Percentiles rank a stretch among this genome's conserved stretches.
Conservation (phyloP, 2,113 vertebrate species). For the Acrocephalus kingi region DNA sequence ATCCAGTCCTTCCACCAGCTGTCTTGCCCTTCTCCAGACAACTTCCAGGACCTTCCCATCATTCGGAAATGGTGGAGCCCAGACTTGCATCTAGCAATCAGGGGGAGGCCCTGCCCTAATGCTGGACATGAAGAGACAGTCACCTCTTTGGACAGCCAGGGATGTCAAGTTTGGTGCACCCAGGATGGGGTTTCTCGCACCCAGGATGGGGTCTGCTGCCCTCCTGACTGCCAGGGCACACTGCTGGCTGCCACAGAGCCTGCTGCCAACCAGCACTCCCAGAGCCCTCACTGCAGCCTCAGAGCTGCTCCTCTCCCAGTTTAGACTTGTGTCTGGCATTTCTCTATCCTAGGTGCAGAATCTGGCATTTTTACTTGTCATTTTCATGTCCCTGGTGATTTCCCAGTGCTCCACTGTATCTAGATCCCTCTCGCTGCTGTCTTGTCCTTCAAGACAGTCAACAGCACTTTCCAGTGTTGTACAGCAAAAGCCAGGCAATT, state of each 20-base stretch:
- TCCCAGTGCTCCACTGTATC: not conserved
- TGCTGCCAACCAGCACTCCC: not conserved
- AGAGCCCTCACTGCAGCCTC: not conserved
- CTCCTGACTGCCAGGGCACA: not conserved
- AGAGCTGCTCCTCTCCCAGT: not conserved
- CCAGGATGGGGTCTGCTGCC: not conserved
- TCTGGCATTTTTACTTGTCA: not conserved
- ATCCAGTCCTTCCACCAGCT: not conserved
- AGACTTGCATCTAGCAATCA: not conserved
- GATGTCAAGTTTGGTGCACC: not conserved
- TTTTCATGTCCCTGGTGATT: not conserved
- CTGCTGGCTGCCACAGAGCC: not conserved
- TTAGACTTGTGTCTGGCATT: not conserved
- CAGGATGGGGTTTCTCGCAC: not conserved
- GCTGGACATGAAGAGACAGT: rapidly evolving
- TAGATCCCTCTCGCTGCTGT: not conserved
- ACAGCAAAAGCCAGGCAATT: not conserved
- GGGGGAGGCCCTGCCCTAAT: not conserved
- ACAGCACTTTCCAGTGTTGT: not conserved
- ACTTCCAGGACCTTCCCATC: not conserved
- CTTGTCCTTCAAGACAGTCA: not conserved
- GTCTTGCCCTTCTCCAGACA: not conserved
- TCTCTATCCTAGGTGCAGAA: not conserved
- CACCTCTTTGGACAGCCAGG: not conserved
- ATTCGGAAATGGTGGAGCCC: not conserved